Evolutionary conservation across 2,113 vertebrate genomes (phyloP), one percentile per base, ranked within the genome.

Genomic region (Otus sunia): DNA sequence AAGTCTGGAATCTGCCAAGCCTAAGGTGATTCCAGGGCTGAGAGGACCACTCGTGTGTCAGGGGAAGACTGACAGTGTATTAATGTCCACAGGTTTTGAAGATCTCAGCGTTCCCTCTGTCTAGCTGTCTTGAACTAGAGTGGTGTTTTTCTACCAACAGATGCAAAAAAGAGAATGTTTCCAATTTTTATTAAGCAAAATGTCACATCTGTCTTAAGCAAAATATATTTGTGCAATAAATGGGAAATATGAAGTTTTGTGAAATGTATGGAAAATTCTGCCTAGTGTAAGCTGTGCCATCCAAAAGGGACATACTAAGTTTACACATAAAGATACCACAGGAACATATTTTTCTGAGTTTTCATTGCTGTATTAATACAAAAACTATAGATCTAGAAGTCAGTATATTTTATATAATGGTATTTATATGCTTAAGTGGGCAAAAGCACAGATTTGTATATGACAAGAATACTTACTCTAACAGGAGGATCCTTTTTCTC

Each of bases 31-130:
- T 77, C n/a, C 34, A 37, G 63, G 34, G 25, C 58, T 36, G 8
- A 68, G 15, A 63, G 19, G 21, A 62, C 4, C 10, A 30, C 19
- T 66, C 3, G 3, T 26, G 53, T 62, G 5, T 37, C 1, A 1
- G 25, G 19, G 5, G 11, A 78, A 86, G 14, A 43, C 11, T 64
- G 41, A 52, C 8, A 18, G 21, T 5, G 13, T 43, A 10, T 30
- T n/a, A 67, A n/a, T 32, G 81, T 53, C 25, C 29, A 34, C 12
- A 55, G 32, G 25, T 64, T 94, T 77, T 74, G 50, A 69, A 92
- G 41, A 59, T 18, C 11, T 22, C 1, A 0, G 3, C 0, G 0
- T 34, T 88, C 19, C 15, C 25, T 66, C 45, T 43, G 7, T 15
- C 30, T 79, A 37, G 27, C 43, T 86, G 9, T 68, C 53, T 67